Evolutionary conservation across 2,113 vertebrate species (phyloP).

Genomic region (Pagrus major): DNA sequence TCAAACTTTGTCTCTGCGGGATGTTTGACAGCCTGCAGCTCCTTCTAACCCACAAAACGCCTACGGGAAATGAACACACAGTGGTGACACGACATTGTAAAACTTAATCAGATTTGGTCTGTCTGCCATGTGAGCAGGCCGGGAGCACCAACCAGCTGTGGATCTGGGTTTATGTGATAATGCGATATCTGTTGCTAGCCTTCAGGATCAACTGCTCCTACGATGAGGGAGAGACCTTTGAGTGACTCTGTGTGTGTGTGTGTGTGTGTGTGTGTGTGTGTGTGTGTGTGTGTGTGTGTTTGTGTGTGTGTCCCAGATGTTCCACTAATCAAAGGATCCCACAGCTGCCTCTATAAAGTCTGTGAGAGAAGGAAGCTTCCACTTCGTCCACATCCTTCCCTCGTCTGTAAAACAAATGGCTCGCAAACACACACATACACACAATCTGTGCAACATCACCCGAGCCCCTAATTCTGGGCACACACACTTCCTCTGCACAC

Average conservation of each 20-base stretch:
- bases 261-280: conserved; percentile 40
- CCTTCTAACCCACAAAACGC: neutral
- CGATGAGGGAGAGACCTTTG: conserved; percentile 3
- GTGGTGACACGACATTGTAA: neutral
- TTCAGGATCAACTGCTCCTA: conserved; percentile 17
- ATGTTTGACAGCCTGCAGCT: neutral
- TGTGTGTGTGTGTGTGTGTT: conserved; percentile 14
- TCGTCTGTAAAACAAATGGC: conserved; percentile 75
- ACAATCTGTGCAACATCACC: conserved; percentile 54
- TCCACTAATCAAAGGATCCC: conserved; percentile 75
- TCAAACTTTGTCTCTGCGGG: conserved; percentile 8
- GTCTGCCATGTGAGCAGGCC: conserved; percentile 6
- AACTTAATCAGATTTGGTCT: conserved; percentile 43
- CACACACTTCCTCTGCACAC: conserved; percentile 79
- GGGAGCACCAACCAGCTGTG: conserved; percentile 12
- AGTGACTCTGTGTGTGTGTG: neutral
- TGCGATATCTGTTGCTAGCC: conserved; percentile 27
- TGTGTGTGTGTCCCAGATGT: conserved; percentile 75
- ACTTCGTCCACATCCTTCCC: conserved; percentile 83
- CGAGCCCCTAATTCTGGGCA: conserved; percentile 72
- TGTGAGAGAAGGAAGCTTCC: conserved; percentile 77
- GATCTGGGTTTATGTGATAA: conserved; percentile 43
- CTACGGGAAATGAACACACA: neutral
- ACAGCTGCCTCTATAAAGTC: conserved; percentile 74
- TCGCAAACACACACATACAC: conserved; percentile 42